Base-by-base conservation (phyloP, 2,888 invertebrate species). In the Bembecia ichneumoniformis region DNA sequence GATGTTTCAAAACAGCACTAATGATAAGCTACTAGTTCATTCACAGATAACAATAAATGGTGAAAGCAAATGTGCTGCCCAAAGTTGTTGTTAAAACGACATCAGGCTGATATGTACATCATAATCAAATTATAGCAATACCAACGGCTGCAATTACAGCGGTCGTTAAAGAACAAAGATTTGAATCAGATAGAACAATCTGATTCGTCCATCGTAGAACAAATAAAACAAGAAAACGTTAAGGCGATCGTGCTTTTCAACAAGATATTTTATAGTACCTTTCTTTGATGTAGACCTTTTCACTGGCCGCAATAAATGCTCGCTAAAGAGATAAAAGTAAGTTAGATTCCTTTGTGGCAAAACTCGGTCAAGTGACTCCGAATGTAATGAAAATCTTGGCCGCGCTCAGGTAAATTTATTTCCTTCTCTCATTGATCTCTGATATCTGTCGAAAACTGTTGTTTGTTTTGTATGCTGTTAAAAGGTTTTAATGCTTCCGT, bases 231-330 rank as follows among this genome's bases (percentile, higher is more conserved):
- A 57, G 54, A 49, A 44, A 57, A 55, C 52, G 49, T 55, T 57
- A 55, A 57, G 60, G 58, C 58, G 56, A 52, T 54, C 53, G 54
- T 50, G 55, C 49, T 58, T 67, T 64, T 63, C 63, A 66, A 69
- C 64, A 59, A 71, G 65, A 70, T 68, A 68, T 65, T 66, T 69
- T 68, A 66, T 66, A 61, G 66, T 63, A 63, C 58, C 61, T 57
- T 63, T 62, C 71, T 77, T 80, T 77, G 77, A 80, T 77, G 72
- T 62, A 59, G 65, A 74, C 73, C 72, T 74, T 77, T 67, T 71
- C 56, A 68, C 72, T 75, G 75, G 68, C 77, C 77, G 76, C 79
- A 78, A 81, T 82, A 81, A 83, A 81, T 74, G 74, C 71, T 62
- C 58, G 63, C 66, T 72, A 71, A 75, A 71, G 66, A 75, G 74